Percentiles rank a stretch among this genome's conserved stretches.
Conservation (phyloP, 2,888 invertebrate species). For the Coremacera marginata region DNA sequence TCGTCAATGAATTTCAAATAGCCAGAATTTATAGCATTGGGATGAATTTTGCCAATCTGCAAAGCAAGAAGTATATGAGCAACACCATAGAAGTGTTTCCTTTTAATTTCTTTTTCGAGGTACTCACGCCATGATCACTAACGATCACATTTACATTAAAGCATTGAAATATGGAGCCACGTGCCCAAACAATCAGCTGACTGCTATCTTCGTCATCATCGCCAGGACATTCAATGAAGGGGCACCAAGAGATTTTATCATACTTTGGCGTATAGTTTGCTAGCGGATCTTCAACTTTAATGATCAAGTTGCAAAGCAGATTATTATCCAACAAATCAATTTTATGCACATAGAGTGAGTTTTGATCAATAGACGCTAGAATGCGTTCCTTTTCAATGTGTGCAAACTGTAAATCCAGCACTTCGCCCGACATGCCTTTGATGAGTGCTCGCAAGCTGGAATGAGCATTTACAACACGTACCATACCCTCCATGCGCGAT, state of each 20-base stretch:
- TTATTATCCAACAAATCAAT: slow-evolving; percentile 76
- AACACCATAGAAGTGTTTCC: not conserved
- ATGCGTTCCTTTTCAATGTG: slow-evolving; percentile 82
- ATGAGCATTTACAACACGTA: slow-evolving; percentile 81
- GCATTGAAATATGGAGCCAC: slow-evolving; percentile 74
- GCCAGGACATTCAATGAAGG: slow-evolving; percentile 72
- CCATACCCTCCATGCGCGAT: slow-evolving; percentile 75
- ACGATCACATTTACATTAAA: slow-evolving; percentile 65
- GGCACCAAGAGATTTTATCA: slow-evolving; percentile 92
- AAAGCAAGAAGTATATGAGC: slow-evolving; percentile 5
- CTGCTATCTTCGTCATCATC: slow-evolving; percentile 77
- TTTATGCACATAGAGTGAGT: slow-evolving; percentile 86
- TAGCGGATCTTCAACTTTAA: slow-evolving; percentile 69
- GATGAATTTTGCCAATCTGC: slow-evolving; percentile 62
- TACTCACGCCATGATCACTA: slow-evolving; percentile 63
- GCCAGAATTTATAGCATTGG: slow-evolving; percentile 61
- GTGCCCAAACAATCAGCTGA: slow-evolving; percentile 84
- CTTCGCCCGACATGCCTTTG: slow-evolving; percentile 87
- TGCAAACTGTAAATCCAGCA: slow-evolving; percentile 94
- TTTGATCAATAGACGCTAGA: slow-evolving; percentile 88
- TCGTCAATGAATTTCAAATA: slow-evolving; percentile 70
- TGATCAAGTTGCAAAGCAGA: slow-evolving; percentile 71
- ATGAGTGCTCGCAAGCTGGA: slow-evolving; percentile 82
- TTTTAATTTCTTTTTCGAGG: not conserved
- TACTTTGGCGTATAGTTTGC: slow-evolving; percentile 69